These are phyloP conservation scores for Callorhinus ursinus DNA, from an alignment of 2,113 vertebrate genomes.

Conservation along the genomic window DNA sequence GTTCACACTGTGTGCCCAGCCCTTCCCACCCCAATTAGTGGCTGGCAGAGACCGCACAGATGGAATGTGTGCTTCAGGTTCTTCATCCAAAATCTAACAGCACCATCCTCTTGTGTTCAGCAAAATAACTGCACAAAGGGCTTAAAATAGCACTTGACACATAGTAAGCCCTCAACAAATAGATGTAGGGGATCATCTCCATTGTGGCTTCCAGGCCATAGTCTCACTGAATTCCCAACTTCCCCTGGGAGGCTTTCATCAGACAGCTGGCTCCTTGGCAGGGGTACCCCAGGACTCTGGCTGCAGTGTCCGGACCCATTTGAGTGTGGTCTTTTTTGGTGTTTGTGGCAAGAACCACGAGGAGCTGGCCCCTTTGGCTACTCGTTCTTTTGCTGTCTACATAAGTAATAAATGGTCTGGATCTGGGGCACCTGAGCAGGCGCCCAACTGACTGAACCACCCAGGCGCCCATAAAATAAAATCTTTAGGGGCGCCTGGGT, in stretches of 20 bases:
- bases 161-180: neutral
- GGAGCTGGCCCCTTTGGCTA: neutral
- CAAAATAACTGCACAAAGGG: neutral
- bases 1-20: neutral
- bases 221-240: neutral
- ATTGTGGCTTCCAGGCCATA: neutral
- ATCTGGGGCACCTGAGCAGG: neutral
- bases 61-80: neutral
- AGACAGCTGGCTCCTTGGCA: fast-evolving
- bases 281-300: neutral
- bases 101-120: neutral
- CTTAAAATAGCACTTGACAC: neutral
- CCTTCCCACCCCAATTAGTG: neutral
- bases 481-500: no score
- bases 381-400: neutral
- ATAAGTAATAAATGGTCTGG: neutral
- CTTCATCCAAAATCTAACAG: neutral
- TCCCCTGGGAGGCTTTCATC: neutral
- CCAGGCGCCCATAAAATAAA: no score
- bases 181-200: no score
- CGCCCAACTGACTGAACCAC: no score
- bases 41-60: no score
- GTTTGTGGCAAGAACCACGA: neutral
- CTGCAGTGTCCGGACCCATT: neutral
- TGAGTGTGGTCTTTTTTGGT: neutral